These are phyloP conservation scores for Nomada flava DNA, from an alignment of 2,888 invertebrate genomes.

Conservation along the genomic window DNA sequence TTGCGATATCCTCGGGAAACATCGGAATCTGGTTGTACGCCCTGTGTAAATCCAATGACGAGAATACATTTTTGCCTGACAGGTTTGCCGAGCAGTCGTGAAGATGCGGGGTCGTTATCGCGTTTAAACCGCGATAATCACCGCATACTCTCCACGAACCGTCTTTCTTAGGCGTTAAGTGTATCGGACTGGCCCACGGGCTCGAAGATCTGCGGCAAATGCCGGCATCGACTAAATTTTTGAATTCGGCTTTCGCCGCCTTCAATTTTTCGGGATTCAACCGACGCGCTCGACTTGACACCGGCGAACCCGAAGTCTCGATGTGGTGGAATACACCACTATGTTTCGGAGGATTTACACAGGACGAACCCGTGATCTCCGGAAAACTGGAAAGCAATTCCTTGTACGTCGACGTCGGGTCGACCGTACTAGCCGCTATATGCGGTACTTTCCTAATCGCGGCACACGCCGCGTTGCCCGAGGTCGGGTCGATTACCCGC, in stretches of 20 bases:
- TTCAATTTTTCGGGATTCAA: conserved; percentile 1
- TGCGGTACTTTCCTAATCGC: too few species aligned
- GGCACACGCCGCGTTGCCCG: too few species aligned
- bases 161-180: not conserved
- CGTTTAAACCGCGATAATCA: not conserved
- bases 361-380: not conserved
- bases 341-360: not conserved
- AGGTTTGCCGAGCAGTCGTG: not conserved
- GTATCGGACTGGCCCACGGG: conserved; percentile 21
- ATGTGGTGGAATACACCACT: not conserved
- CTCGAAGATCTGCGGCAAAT: not conserved
- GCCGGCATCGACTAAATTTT: not conserved
- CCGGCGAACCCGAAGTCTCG: not conserved
- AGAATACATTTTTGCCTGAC: not conserved
- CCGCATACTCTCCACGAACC: not conserved
- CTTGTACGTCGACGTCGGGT: not conserved
- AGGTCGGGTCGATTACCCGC: too few species aligned
- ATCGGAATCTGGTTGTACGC: not conserved
- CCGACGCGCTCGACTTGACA: not conserved
- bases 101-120: not conserved
- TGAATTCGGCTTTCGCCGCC: not conserved
- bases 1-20: not conserved
- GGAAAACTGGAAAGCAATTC: not conserved
- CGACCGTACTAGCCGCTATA: not conserved
- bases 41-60: not conserved